Evolutionary conservation across 2,797 vertebrate species (phyloP).

Genomic region (Dryobates pubescens): DNA sequence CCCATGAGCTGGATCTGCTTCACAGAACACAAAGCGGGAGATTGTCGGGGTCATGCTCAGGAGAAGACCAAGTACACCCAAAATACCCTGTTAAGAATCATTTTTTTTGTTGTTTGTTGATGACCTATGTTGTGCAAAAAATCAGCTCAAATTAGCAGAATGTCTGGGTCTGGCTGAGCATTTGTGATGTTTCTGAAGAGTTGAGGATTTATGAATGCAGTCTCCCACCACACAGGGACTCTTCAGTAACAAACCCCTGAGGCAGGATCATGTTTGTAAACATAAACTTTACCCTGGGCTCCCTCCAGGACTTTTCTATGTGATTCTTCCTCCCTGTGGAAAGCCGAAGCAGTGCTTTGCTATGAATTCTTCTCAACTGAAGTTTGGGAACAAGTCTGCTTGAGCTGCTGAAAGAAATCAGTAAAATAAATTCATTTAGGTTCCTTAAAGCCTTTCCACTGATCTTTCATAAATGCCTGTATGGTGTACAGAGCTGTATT

Average conservation of each 20-base stretch:
- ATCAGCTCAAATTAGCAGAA: neutral
- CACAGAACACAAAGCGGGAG: neutral
- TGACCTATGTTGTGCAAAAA: neutral
- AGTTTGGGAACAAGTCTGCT: neutral
- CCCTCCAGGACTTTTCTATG: neutral
- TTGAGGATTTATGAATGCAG: neutral
- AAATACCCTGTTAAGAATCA: neutral
- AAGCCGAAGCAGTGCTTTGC: neutral
- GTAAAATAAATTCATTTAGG: neutral
- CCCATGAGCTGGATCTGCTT: neutral
- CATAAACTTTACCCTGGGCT: constrained; percentile 16
- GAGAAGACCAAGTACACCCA: neutral
- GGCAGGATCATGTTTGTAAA: constrained; percentile 41
- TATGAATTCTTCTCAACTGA: neutral
- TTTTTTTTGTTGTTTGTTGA: neutral
- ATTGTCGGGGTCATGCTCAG: neutral
- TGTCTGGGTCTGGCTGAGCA: neutral
- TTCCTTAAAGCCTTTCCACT: neutral
- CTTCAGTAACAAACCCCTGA: neutral
- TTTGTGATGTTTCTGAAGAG: neutral
- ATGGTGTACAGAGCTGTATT: neutral
- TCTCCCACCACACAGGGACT: neutral
- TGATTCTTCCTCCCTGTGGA: neutral
- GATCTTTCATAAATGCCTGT: neutral
- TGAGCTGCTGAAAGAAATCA: neutral